Evolutionary conservation across 2,797 vertebrate genomes (phyloP).

Genomic region (Phataginus tricuspis): DNA sequence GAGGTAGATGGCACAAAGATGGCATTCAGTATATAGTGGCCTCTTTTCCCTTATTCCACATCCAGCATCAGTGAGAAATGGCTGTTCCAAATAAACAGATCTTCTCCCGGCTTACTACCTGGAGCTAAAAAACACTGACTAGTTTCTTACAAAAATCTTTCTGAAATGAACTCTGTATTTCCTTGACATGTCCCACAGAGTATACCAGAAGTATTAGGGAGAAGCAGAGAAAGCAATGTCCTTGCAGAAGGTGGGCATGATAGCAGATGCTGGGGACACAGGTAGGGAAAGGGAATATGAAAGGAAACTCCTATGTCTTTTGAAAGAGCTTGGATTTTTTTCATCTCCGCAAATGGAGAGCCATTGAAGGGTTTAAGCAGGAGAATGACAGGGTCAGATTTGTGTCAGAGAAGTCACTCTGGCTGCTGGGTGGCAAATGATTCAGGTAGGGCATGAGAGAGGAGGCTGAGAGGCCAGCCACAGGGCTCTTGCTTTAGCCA

Average conservation of each 20-base stretch:
- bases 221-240: not conserved
- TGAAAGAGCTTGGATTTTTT: not conserved
- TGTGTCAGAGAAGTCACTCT: not conserved
- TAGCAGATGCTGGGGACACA: not conserved
- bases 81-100: not conserved
- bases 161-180: not conserved
- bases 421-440: not conserved
- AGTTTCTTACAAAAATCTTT: conserved; percentile 11
- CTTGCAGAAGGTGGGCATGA: not conserved
- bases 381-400: not conserved
- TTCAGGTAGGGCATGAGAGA: not conserved
- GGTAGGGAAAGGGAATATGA: not conserved
- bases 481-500: not conserved
- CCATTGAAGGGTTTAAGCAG: not conserved
- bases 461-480: not conserved
- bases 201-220: not conserved
- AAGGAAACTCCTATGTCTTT: not conserved
- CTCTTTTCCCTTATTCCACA: not conserved
- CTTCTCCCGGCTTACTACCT: not conserved
- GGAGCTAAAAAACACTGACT: not conserved
- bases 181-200: not conserved
- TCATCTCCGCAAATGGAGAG: not conserved
- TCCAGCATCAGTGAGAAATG: not conserved
- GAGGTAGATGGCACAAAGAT: not conserved
- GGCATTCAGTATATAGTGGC: not conserved